Percentiles rank a stretch among this genome's conserved stretches.
These are phyloP conservation scores for Coremacera marginata DNA, from an alignment of 2,888 invertebrate species.

Conservation along the genomic window DNA sequence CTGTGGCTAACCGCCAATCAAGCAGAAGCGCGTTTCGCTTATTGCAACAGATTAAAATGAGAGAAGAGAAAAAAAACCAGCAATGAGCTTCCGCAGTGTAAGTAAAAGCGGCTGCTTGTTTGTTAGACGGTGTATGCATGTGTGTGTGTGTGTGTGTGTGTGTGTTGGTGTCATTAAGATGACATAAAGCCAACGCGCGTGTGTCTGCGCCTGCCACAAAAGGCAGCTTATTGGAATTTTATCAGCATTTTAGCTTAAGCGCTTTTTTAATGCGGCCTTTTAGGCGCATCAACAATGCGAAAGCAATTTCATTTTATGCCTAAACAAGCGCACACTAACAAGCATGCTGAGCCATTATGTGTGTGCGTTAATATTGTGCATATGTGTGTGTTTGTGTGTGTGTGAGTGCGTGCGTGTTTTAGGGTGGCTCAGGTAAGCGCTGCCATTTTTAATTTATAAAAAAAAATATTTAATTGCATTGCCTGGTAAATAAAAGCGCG, in stretches of 20 bases:
- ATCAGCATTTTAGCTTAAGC: conserved; percentile 42
- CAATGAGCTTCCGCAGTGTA: background rate
- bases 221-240: conserved; percentile 48
- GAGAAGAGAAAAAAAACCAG: background rate
- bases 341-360: background rate
- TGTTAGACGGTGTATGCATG: background rate
- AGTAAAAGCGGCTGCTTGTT: background rate
- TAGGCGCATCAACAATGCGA: conserved; percentile 11
- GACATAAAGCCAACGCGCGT: conserved; percentile 39
- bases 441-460: conserved; percentile 14
- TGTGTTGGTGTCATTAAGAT: conserved; percentile 43
- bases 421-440: background rate
- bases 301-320: conserved; percentile 29
- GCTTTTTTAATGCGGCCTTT: conserved; percentile 29
- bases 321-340: background rate
- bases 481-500: background rate
- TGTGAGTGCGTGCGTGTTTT: no score
- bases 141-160: background rate
- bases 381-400: background rate
- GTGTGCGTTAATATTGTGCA: background rate
- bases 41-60: conserved; percentile 9
- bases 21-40: background rate
- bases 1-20: background rate
- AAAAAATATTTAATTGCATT: conserved; percentile 20
- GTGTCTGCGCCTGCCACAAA: conserved; percentile 28